Base-by-base conservation (phyloP, 2,797 vertebrate genomes). In the Pagetopsis macropterus region DNA sequence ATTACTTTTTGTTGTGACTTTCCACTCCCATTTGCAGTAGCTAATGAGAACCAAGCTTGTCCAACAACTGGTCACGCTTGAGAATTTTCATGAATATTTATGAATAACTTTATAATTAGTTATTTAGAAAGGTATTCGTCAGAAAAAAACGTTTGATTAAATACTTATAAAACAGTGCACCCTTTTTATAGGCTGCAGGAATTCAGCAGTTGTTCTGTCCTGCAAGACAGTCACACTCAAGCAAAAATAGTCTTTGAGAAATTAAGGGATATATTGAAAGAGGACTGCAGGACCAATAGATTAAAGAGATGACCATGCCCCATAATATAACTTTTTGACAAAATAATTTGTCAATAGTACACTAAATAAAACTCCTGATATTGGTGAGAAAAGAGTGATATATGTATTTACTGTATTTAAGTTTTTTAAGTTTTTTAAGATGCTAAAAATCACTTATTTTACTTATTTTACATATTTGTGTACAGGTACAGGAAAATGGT, bases 51-150 rank as follows among this genome's bases (percentile, higher is more conserved):
- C 41, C 50, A 19, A 19, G 27, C 16, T 17, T 61, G 60, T 31
- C 17, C 66, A 23, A 54, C 33, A 55, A 45, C 0, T 4, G 9
- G 37, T 70, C 8, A 12, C 46, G 48, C 48, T 43, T 44, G n/a
- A 50, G 37, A 66, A 37, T 65, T 52, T 2, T 6, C 12, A 56
- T 68, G 5, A 64, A 60, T 46, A 46, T 3, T 37, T 8, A 69
- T 61, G 3, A 46, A 51, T 41, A 43, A 64, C 14, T 27, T 15
- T 33, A 2, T 1, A 66, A 21, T 63, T 13, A 48, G 15, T 41
- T 10, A 65, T 70, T 54, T 54, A n/a, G 51, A 41, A n/a, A 57
- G 0, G 13, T 8, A 43, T 70, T 76, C 63, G 4, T n/a, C 33
- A 12, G 12, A 16, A 59, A 27, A 68, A 9, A 1, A 23, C 50